Percentiles rank a stretch among this genome's conserved stretches.
Evolutionary conservation across 2,797 vertebrate species (phyloP).

Genomic region (Lepidocolaptes lacrymiger): DNA sequence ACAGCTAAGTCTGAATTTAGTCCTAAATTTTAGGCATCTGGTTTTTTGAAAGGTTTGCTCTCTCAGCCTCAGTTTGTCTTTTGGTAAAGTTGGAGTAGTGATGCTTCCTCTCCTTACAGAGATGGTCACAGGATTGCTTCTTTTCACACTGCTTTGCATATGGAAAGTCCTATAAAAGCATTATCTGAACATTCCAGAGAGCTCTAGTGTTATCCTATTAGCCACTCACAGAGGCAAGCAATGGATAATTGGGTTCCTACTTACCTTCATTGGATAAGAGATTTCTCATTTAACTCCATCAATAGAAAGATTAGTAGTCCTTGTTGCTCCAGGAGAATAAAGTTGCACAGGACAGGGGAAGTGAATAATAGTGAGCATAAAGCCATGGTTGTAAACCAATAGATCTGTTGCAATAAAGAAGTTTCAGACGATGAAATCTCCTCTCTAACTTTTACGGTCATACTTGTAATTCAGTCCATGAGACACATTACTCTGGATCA

Average conservation of each 20-base stretch:
- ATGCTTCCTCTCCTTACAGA: not conserved
- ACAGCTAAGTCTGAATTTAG: not conserved
- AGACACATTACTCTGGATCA: not conserved
- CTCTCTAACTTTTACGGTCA: slow-evolving; percentile 11
- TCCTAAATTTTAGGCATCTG: not conserved
- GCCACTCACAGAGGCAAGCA: not conserved
- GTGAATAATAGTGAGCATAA: slow-evolving; percentile 41
- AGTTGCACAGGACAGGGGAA: not conserved
- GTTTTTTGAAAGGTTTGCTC: not conserved
- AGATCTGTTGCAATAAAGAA: slow-evolving; percentile 7
- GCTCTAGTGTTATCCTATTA: slow-evolving; percentile 5
- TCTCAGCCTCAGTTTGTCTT: not conserved
- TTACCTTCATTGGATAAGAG: slow-evolving; percentile 41
- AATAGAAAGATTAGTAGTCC: slow-evolving; percentile 29
- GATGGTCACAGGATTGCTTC: not conserved
- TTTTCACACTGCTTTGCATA: not conserved
- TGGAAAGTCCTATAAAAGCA: not conserved
- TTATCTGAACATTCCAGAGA: slow-evolving; percentile 14
- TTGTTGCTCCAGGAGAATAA: slow-evolving; percentile 26
- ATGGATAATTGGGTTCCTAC: slow-evolving; percentile 41
- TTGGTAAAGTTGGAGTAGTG: not conserved
- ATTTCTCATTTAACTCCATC: slow-evolving; percentile 28
- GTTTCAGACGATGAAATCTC: slow-evolving; percentile 5
- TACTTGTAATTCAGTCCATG: not conserved
- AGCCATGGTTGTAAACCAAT: slow-evolving; percentile 10